Conservation (phyloP, 2,888 invertebrate genomes). For the Hybos culiciformis region DNA sequence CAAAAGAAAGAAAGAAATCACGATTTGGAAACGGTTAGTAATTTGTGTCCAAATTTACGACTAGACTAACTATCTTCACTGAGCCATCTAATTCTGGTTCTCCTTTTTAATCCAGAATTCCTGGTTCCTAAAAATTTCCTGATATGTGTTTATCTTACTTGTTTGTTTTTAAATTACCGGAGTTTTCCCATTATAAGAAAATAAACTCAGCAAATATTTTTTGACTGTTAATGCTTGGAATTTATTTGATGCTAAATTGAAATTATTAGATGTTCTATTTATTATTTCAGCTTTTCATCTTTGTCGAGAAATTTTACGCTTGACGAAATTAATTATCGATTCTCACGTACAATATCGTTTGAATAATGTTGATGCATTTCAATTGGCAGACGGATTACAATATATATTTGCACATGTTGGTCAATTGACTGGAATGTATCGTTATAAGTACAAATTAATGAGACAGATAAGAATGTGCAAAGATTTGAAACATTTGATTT, state of each 20-base stretch:
- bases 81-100: too few relatives aligned
- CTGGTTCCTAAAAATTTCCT: too few relatives aligned
- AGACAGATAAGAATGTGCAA: constrained; percentile 99
- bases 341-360: constrained; percentile 98
- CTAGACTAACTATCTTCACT: too few relatives aligned
- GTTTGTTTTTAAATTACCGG: too few relatives aligned
- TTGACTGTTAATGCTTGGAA: too few relatives aligned
- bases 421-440: constrained; percentile 98
- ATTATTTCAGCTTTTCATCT: constrained; percentile 94
- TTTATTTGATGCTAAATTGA: too few relatives aligned
- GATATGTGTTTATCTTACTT: too few relatives aligned
- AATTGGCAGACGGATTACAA: constrained; percentile 94
- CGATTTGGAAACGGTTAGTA: constrained; percentile 78
- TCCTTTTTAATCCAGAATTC: too few relatives aligned
- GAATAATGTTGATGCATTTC: constrained; percentile 99
- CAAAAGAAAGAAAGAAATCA: constrained; percentile 98
- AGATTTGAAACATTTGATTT: constrained; percentile 97
- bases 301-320: constrained; percentile 94
- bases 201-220: too few relatives aligned
- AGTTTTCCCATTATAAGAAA: too few relatives aligned
- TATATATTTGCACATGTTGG: constrained; percentile 99
- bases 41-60: too few relatives aligned
- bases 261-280: too few relatives aligned
- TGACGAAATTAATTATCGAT: constrained; percentile 97
- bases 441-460: constrained; percentile 98